Percentiles rank a stretch among this genome's conserved stretches.
phyloP scores from a whole-genome alignment of 1,140 invertebrate species.

The Agraylea sexmaculata region DNA sequence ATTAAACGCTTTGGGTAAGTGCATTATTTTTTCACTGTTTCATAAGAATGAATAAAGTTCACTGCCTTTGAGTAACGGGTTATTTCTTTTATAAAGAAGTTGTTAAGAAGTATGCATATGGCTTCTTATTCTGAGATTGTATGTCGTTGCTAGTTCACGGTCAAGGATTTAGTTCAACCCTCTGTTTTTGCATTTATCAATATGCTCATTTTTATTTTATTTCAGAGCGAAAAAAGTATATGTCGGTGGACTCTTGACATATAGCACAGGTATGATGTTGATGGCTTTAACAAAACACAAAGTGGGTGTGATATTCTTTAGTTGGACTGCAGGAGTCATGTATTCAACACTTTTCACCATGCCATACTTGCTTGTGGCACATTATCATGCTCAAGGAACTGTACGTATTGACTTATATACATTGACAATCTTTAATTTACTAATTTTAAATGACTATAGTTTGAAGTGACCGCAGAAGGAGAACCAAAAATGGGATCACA shows the following conservation, averaged over 20 bases:
- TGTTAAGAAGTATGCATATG: neutral
- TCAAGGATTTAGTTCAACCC: neutral
- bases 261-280: conserved; percentile 77
- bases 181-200: neutral
- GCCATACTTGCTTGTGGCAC: conserved; percentile 87
- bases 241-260: conserved; percentile 80
- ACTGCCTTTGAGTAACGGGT: conserved; percentile 9
- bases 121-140: conserved; percentile 4
- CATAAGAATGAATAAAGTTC: too few species aligned
- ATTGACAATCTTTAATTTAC: neutral
- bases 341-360: conserved; percentile 96
- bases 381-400: conserved; percentile 79
- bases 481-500: conserved; percentile 37
- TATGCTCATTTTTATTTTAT: conserved; percentile 21
- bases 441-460: conserved; percentile 35
- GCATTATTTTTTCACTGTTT: too few species aligned
- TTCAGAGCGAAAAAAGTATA: conserved; percentile 77
- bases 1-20: conserved; percentile 72
- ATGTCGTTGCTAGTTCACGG: neutral
- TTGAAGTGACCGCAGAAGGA: conserved; percentile 46
- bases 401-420: conserved; percentile 42
- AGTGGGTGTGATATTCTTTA: conserved; percentile 75
- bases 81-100: neutral
- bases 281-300: conserved; percentile 71
- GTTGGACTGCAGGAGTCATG: conserved; percentile 88